A percentile compares a stretch with the other conserved stretches of the same genome.
Evolutionary conservation across 1,140 invertebrate species (phyloP).

Genomic region (Drosophila ficusphila): DNA sequence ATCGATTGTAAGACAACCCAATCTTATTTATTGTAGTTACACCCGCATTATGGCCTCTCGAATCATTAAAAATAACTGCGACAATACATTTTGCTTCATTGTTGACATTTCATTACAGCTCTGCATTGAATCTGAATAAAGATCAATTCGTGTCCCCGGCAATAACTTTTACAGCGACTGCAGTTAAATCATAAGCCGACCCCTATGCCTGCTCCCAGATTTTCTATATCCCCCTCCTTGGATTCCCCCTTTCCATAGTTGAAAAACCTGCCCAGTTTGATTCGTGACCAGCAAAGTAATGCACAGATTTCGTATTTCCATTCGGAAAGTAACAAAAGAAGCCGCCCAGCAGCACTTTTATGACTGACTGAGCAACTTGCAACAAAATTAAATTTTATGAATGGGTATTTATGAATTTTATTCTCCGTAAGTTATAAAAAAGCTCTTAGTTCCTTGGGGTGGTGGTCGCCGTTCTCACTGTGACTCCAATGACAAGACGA

Average conservation of each 20-base stretch:
- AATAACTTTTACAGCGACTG: conserved; percentile 55
- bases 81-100: conserved; percentile 30
- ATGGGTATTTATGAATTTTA: conserved; percentile 81
- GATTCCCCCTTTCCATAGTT: background rate
- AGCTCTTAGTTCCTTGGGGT: conserved; percentile 53
- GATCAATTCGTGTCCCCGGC: conserved; percentile 38
- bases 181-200: conserved; percentile 65
- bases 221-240: background rate
- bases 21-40: conserved; percentile 8
- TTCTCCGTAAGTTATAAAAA: conserved; percentile 54
- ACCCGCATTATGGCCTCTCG: conserved; percentile 8
- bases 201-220: conserved; percentile 25
- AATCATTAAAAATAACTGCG: conserved; percentile 36
- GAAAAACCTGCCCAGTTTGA: conserved; percentile 42
- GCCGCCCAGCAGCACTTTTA: conserved; percentile 67
- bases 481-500: conserved; percentile 58
- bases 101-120: conserved; percentile 26
- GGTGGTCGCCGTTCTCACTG: conserved; percentile 10
- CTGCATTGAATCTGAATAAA: conserved; percentile 37
- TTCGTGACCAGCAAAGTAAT: conserved; percentile 77
- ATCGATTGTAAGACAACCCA: conserved; percentile 12
- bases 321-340: conserved; percentile 67
- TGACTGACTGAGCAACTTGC: conserved; percentile 66
- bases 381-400: conserved; percentile 84
- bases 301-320: conserved; percentile 73